phyloP scores from a whole-genome alignment of 2,797 vertebrate species.

The Falco berigora region DNA sequence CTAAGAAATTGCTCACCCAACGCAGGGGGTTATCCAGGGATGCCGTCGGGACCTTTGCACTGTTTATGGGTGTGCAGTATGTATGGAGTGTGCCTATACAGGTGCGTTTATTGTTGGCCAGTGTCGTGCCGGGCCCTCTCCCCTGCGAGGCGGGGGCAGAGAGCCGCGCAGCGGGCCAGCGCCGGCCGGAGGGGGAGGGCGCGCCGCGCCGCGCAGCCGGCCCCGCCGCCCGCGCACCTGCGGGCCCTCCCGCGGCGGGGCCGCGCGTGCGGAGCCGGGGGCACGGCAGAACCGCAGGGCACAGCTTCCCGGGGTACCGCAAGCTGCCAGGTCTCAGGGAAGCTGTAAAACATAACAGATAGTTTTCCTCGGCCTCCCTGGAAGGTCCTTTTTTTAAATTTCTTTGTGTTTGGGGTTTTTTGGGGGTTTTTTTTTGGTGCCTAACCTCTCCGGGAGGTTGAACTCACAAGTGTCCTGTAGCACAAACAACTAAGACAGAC shows the following conservation, averaged over 20 bases:
- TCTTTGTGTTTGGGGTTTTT: background rate
- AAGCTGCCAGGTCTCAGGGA: background rate
- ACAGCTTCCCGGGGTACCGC: background rate
- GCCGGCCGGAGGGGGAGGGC: background rate
- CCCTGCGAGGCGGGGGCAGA: background rate
- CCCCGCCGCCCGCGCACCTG: background rate
- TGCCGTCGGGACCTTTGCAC: background rate
- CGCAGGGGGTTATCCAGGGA: background rate
- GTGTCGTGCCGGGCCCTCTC: background rate
- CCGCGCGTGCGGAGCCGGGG: background rate
- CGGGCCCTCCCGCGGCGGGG: background rate
- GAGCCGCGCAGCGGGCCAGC: rapidly evolving
- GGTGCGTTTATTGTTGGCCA: background rate
- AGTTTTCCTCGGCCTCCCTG: background rate
- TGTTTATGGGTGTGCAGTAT: too few species aligned
- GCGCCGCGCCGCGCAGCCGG: background rate
- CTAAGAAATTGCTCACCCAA: rapidly evolving
- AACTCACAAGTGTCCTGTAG: background rate
- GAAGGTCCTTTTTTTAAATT: background rate
- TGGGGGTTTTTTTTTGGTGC: background rate
- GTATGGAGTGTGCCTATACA: background rate
- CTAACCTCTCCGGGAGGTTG: background rate
- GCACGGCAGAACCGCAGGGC: background rate
- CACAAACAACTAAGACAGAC: background rate
- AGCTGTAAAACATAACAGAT: background rate